phyloP scores from a whole-genome alignment of 2,113 vertebrate genomes.

The Corythornis cristatus region DNA sequence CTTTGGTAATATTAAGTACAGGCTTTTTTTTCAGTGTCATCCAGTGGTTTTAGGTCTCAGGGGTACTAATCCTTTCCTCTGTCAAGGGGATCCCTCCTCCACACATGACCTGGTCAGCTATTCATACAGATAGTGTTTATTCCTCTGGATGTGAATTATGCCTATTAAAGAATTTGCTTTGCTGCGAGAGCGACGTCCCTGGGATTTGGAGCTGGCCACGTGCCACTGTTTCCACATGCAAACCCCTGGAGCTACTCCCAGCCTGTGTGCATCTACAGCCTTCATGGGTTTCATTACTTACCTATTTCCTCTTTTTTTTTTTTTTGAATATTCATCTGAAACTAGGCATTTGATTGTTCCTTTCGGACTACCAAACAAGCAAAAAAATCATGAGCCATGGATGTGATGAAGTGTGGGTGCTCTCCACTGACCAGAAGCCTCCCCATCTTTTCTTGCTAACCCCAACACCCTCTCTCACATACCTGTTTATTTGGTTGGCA shows the following conservation, averaged over 20 bases:
- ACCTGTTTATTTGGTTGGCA: background rate
- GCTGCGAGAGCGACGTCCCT: background rate
- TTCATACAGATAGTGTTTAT: constrained; percentile 54
- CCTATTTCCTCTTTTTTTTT: background rate
- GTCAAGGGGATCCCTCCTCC: constrained; percentile 54
- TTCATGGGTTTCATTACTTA: background rate
- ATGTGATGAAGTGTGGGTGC: background rate
- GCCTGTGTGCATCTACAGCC: constrained; percentile 11
- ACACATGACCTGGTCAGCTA: constrained; percentile 39
- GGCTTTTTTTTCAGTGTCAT: background rate
- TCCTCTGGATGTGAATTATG: constrained; percentile 51
- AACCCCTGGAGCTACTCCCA: constrained; percentile 14
- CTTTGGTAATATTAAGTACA: background rate
- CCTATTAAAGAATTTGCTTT: constrained; percentile 59
- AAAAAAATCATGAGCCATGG: rapidly evolving
- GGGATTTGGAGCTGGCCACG: constrained; percentile 19
- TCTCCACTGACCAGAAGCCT: background rate
- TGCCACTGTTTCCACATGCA: constrained; percentile 41
- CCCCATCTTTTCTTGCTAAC: background rate
- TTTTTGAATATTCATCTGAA: background rate
- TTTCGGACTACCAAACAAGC: background rate
- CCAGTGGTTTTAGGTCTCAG: constrained; percentile 24
- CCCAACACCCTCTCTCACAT: background rate
- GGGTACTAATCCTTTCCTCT: background rate
- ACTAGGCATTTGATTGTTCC: background rate